Evolutionary conservation across 2,888 invertebrate genomes (phyloP).

Genomic region (Eudemis profundana): DNA sequence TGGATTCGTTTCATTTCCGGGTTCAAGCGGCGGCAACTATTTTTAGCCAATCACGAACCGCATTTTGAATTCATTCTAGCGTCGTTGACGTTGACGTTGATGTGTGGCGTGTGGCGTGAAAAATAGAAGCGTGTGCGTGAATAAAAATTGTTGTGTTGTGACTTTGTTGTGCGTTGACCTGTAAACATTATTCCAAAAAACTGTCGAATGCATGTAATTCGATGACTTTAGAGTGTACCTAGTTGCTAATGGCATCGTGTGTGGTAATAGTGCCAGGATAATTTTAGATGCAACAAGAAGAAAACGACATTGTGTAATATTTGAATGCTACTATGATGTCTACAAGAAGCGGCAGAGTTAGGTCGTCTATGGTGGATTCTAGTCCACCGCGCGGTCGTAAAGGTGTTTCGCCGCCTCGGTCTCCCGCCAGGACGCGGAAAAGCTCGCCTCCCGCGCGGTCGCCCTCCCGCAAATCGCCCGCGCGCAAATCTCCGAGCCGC

Average conservation of each 20-base stretch:
- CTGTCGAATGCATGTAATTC: slow-evolving; percentile 35
- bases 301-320: slow-evolving; percentile 48
- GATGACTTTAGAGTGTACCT: slow-evolving; percentile 43
- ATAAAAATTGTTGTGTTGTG: slow-evolving; percentile 51
- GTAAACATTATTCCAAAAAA: slow-evolving; percentile 43
- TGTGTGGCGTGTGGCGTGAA: slow-evolving; percentile 56
- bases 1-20: slow-evolving; percentile 46
- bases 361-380: slow-evolving; percentile 65
- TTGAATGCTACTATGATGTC: slow-evolving; percentile 62
- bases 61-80: slow-evolving; percentile 74
- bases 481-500: slow-evolving; percentile 80
- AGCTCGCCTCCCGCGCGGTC: slow-evolving; percentile 70
- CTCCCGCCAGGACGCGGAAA: slow-evolving; percentile 77
- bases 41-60: slow-evolving; percentile 71
- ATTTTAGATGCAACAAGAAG: slow-evolving; percentile 63
- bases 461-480: slow-evolving; percentile 80
- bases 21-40: slow-evolving; percentile 55
- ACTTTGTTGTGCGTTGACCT: slow-evolving; percentile 52
- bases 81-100: slow-evolving; percentile 75
- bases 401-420: slow-evolving; percentile 74
- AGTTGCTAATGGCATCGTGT: slow-evolving; percentile 62
- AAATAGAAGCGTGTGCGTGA: slow-evolving; percentile 59
- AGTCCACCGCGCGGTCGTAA: slow-evolving; percentile 73
- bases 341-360: slow-evolving; percentile 74
- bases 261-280: slow-evolving; percentile 66